Conservation (phyloP, 2,797 vertebrate species). For the Columba guinea region DNA sequence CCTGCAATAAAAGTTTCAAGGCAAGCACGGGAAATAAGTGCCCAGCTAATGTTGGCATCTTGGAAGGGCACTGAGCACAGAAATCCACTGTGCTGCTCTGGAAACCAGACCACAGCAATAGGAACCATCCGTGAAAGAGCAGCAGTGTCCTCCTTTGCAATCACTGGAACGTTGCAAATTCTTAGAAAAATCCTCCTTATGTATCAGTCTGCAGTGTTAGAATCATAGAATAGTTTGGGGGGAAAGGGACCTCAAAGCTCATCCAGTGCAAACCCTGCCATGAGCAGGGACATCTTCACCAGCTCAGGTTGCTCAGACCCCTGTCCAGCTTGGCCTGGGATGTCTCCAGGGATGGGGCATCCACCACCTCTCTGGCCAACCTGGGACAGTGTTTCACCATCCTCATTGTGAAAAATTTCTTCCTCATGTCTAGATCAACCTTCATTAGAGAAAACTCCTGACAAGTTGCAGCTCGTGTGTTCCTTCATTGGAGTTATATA, state of each 20-base stretch:
- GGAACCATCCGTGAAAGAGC: background rate
- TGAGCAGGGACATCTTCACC: too few species aligned
- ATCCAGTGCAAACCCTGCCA: too few species aligned
- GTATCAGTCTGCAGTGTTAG: background rate
- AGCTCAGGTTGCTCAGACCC: too few species aligned
- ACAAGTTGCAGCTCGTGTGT: background rate
- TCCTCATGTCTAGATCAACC: background rate
- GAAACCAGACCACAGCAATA: background rate
- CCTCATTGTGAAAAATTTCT: too few species aligned
- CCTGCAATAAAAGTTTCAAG: background rate
- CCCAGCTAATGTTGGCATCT: background rate
- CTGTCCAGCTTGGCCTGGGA: too few species aligned
- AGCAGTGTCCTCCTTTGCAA: background rate
- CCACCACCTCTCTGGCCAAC: too few species aligned
- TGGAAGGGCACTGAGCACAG: background rate
- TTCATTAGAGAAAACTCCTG: constrained; percentile 42
- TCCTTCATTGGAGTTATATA: background rate
- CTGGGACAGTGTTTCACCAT: too few species aligned
- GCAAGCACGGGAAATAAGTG: background rate
- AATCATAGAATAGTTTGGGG: too few species aligned
- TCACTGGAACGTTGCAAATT: background rate
- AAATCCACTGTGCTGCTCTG: background rate
- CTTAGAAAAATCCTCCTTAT: background rate
- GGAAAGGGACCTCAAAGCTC: too few species aligned
- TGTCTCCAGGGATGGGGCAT: too few species aligned